Percentiles rank a stretch among this genome's conserved stretches.
Conservation (phyloP, 2,888 invertebrate species). For the Trichogramma evanescens region DNA sequence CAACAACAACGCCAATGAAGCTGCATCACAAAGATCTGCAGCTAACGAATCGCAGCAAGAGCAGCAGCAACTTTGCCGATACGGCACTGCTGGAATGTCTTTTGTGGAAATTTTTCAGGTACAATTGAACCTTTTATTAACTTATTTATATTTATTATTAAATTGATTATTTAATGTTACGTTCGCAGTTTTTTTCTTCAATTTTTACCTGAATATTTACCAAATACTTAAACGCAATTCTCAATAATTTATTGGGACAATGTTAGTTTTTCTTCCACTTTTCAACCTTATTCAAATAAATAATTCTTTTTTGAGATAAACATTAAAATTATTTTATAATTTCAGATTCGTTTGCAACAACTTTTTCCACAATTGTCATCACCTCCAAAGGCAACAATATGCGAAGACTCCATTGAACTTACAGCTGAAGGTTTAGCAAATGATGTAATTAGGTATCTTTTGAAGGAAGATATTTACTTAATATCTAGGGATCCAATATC, state of each 20-base stretch:
- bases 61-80: conserved; percentile 34
- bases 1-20: conserved; percentile 11
- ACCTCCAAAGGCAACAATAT: conserved; percentile 33
- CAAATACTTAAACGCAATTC: neutral
- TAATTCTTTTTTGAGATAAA: neutral
- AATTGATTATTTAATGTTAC: neutral
- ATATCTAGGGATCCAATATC: conserved; percentile 46
- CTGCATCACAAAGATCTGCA: neutral
- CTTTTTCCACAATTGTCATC: conserved; percentile 41
- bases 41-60: neutral
- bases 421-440: conserved; percentile 41
- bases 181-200: neutral
- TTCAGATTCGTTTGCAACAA: conserved; percentile 42
- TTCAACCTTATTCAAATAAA: neutral
- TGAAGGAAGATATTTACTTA: conserved; percentile 43
- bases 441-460: conserved; percentile 42
- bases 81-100: conserved; percentile 42
- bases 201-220: neutral
- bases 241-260: neutral
- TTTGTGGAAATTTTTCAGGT: conserved; percentile 45
- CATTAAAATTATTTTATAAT: conserved; percentile 7
- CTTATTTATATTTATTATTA: neutral
- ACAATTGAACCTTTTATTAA: conserved; percentile 15
- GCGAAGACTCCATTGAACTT: conserved; percentile 40
- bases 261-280: neutral